A percentile compares a stretch with the other conserved stretches of the same genome.
phyloP scores from a whole-genome alignment of 2,888 invertebrate species.

The Melanargia galathea region DNA sequence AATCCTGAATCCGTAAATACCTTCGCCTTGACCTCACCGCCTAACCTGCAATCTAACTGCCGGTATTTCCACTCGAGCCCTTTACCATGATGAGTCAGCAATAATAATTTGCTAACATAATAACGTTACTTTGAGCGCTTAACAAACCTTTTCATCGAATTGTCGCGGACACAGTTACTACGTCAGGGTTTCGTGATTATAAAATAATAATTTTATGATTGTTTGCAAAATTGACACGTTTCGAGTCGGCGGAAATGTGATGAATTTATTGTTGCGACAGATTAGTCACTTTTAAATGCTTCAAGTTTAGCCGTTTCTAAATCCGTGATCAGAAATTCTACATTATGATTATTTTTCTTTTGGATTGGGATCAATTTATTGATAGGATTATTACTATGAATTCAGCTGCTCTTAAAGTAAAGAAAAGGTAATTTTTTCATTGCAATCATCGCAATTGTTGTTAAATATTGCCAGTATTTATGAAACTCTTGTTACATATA shows the following conservation, averaged over 20 bases:
- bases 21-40: background rate
- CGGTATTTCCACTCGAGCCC: background rate
- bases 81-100: conserved; percentile 3
- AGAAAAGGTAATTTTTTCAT: too few relatives aligned
- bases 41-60: background rate
- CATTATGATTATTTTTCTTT: too few relatives aligned
- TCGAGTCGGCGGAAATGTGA: conserved; percentile 1
- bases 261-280: background rate
- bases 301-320: background rate
- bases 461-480: too few relatives aligned
- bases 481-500: too few relatives aligned
- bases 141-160: background rate
- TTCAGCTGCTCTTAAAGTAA: too few relatives aligned
- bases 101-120: background rate
- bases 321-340: background rate
- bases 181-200: background rate
- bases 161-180: background rate
- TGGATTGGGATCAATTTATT: too few relatives aligned
- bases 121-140: background rate
- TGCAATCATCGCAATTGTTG: too few relatives aligned
- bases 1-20: too few relatives aligned
- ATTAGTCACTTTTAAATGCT: background rate
- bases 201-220: background rate
- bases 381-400: too few relatives aligned
- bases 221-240: conserved; percentile 14